Evolutionary conservation across 2,888 invertebrate genomes (phyloP).

Genomic region (Sphecodes monilicornis): DNA sequence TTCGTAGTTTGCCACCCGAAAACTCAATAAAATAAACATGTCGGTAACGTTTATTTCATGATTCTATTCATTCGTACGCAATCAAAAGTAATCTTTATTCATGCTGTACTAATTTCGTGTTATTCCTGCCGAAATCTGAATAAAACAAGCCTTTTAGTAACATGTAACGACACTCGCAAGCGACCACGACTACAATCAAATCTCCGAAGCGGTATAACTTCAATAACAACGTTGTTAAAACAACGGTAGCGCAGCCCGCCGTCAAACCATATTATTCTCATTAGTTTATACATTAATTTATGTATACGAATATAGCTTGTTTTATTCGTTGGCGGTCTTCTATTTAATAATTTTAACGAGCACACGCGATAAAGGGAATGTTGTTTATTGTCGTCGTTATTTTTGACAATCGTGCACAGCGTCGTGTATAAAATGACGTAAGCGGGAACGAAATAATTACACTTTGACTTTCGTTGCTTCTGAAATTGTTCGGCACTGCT

Average conservation of each 20-base stretch:
- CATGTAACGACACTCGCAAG: neutral
- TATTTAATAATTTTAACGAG: neutral
- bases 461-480: constrained; percentile 2
- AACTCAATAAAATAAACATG: neutral
- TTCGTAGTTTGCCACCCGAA: neutral
- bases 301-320: neutral
- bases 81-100: neutral
- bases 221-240: neutral
- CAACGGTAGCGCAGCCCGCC: neutral
- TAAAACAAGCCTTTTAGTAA: neutral
- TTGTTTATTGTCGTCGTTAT: neutral
- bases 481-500: neutral
- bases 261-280: neutral
- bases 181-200: neutral
- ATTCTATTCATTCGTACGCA: neutral
- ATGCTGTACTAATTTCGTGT: neutral
- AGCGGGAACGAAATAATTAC: neutral
- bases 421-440: neutral
- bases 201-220: neutral
- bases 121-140: neutral
- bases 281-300: neutral
- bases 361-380: neutral
- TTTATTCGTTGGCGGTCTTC: neutral
- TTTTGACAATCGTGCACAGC: neutral
- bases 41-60: neutral